Evolutionary conservation across 2,888 invertebrate species (phyloP).

Genomic region (Torymus aiolomorphi): DNA sequence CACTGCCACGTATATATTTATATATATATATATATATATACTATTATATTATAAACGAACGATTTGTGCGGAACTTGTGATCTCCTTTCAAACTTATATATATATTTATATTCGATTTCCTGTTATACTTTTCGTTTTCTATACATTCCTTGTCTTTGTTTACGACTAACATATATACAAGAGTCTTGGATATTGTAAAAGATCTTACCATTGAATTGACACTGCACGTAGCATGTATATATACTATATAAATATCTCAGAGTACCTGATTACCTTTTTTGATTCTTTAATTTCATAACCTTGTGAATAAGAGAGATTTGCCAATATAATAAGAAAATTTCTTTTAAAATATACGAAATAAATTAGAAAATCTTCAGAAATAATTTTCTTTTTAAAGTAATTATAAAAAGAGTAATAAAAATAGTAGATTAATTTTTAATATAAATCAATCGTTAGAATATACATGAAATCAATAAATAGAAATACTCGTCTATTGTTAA

Average conservation of each 20-base stretch:
- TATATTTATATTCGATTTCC: slow-evolving; percentile 15
- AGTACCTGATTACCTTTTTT: slow-evolving; percentile 51
- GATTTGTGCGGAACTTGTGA: slow-evolving; percentile 29
- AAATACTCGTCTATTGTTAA: not conserved
- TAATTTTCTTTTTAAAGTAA: too few relatives aligned
- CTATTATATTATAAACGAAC: slow-evolving; percentile 29
- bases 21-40: slow-evolving; percentile 39
- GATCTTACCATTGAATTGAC: slow-evolving; percentile 53
- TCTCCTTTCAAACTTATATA: too few relatives aligned
- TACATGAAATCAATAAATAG: too few relatives aligned
- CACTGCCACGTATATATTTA: slow-evolving; percentile 53
- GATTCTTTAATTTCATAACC: not conserved
- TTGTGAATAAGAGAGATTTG: too few relatives aligned
- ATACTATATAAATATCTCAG: slow-evolving; percentile 48
- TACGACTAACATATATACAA: slow-evolving; percentile 26
- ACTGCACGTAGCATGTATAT: slow-evolving; percentile 67
- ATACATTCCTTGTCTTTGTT: slow-evolving; percentile 32
- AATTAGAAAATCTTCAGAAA: too few relatives aligned
- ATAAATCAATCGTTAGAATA: too few relatives aligned
- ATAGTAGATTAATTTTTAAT: too few relatives aligned
- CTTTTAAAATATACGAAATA: too few relatives aligned
- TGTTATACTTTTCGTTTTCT: slow-evolving; percentile 32
- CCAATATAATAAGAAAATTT: too few relatives aligned
- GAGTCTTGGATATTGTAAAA: slow-evolving; percentile 43
- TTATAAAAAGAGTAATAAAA: too few relatives aligned